Evolutionary conservation across 2,113 vertebrate species (phyloP).

Genomic region (Cnemophilus loriae): DNA sequence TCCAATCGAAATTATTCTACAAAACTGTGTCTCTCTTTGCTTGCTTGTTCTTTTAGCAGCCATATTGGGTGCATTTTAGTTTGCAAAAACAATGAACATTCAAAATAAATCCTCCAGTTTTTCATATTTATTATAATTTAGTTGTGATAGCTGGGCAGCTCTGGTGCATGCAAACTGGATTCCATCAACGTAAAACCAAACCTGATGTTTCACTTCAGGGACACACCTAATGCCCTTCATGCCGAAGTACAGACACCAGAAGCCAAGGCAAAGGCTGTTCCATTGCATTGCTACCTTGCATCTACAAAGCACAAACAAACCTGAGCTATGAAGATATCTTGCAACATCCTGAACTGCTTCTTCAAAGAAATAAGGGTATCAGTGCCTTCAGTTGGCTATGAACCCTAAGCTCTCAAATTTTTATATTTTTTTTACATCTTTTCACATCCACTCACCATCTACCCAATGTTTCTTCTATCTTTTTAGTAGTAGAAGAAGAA

Average conservation of each 20-base stretch:
- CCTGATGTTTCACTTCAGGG: not conserved
- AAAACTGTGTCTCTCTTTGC: not conserved
- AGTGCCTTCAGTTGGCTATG: not conserved
- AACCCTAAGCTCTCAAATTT: not conserved
- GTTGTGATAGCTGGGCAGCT: not conserved
- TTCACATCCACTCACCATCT: not conserved
- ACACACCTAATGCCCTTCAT: not conserved
- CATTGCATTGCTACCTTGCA: not conserved
- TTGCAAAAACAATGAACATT: not conserved
- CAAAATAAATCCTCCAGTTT: not conserved
- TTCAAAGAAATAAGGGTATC: not conserved
- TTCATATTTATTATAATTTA: not conserved
- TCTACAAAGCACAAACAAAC: not conserved
- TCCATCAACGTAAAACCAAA: not conserved
- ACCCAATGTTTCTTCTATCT: not conserved
- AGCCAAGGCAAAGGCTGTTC: not conserved
- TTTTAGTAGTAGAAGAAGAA: not conserved
- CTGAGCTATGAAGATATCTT: not conserved
- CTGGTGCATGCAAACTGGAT: fast-evolving
- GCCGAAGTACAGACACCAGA: fast-evolving
- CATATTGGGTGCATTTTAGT: not conserved
- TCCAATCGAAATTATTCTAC: not conserved
- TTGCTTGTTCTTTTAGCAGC: not conserved
- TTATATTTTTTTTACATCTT: not conserved
- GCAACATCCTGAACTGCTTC: not conserved